Evolutionary conservation across 2,888 invertebrate species (phyloP), one percentile per base, ranked within the genome.

Genomic region (Fissipunctia ypsillon): DNA sequence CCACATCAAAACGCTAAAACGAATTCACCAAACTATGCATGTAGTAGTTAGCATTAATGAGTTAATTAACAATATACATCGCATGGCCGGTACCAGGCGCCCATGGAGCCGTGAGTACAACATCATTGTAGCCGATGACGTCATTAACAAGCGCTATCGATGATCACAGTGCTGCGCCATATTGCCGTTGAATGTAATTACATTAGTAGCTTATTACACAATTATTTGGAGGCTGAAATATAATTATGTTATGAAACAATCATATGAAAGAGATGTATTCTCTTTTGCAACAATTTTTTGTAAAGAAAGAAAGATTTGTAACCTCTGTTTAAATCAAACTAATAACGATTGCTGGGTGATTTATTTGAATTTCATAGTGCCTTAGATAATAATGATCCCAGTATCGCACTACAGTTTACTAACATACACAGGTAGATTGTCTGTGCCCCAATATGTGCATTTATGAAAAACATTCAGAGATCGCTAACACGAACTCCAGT

Each of bases 81-180:
- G 31, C 45, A 9, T 28, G 63, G 50, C 12, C 12, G 48, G 52
- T 60, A 67, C 67, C 64, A 70, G 67, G 66, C 67, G 64, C 7
- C 10, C 78, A 77, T 41, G 48, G 45, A 60, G 16, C 63, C 19
- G 35, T 12, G 41, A 69, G 38, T 7, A 50, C 50, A 45, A 41
- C 63, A 77, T 68, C 56, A 76, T 64, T 74, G 75, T 56, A 48
- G 31, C 65, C 31, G n/a, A 59, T 50, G 60, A n/a, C 52, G 76
- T 71, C 60, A 77, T 81, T 80, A 80, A 80, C 78, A 48, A 48
- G 35, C 60, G 48, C 50, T 66, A 63, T 72, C 60, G 48, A 61
- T 56, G 59, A 45, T 61, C 41, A 22, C 35, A 5, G 16, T 67
- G 57, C 54, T 43, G 52, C n/a, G n/a, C 7, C 41, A 64, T 52